These are phyloP conservation scores for Thalassophryne amazonica DNA, from an alignment of 2,797 vertebrate species.

Conservation along the genomic window DNA sequence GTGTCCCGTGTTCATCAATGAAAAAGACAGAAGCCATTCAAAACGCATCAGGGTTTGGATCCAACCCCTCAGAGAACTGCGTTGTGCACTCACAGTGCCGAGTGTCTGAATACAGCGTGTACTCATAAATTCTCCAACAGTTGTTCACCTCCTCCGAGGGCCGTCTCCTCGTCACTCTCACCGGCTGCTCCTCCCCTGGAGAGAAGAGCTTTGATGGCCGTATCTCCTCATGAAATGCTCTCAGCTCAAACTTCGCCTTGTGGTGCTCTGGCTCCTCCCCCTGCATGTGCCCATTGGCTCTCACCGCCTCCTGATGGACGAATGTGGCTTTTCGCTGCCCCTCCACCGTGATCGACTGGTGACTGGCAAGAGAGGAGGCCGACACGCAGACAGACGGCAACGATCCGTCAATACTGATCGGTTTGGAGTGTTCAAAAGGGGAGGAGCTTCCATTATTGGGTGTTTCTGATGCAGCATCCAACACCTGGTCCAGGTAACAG, in stretches of 20 bases:
- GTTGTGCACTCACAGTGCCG: not conserved
- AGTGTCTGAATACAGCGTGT: not conserved
- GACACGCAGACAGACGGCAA: slow-evolving; percentile 68
- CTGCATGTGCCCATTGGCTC: slow-evolving; percentile 70
- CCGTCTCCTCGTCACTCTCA: slow-evolving; percentile 86
- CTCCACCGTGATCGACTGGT: slow-evolving; percentile 50
- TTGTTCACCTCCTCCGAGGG: slow-evolving; percentile 84
- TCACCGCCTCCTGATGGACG: slow-evolving; percentile 43
- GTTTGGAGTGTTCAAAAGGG: slow-evolving; percentile 55
- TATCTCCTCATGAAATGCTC: slow-evolving; percentile 93
- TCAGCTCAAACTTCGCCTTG: slow-evolving; percentile 90
- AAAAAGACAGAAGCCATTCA: no score
- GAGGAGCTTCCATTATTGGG: slow-evolving; percentile 84
- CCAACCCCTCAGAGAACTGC: not conserved
- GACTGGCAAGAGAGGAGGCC: slow-evolving; percentile 51
- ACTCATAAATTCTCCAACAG: not conserved
- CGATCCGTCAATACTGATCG: slow-evolving; percentile 60
- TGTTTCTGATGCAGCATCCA: slow-evolving; percentile 86
- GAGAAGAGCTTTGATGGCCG: slow-evolving; percentile 92
- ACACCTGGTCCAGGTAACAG: slow-evolving; percentile 91
- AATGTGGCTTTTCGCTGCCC: slow-evolving; percentile 61
- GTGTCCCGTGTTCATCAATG: no score
- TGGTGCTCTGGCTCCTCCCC: slow-evolving; percentile 54
- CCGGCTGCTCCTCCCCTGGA: slow-evolving; percentile 80
- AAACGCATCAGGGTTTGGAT: no score